Evolutionary conservation across 2,888 invertebrate genomes (phyloP).

Genomic region (Kuschelorhynchus macadamiae): DNA sequence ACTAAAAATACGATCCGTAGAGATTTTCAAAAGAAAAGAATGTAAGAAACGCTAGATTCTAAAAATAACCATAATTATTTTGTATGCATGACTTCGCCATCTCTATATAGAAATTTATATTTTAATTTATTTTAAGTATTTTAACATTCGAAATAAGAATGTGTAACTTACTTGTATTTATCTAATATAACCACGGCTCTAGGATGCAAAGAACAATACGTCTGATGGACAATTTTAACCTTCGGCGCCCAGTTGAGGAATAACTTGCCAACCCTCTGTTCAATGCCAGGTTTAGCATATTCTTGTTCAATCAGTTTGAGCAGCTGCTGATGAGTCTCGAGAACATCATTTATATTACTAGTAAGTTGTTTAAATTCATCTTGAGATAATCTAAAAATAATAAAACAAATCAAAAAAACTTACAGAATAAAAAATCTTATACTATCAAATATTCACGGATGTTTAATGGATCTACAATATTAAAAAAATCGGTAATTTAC

Average conservation of each 20-base stretch:
- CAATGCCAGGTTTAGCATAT: slow-evolving; percentile 77
- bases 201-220: slow-evolving; percentile 95
- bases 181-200: slow-evolving; percentile 94
- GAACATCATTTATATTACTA: slow-evolving; percentile 90
- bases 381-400: slow-evolving; percentile 77
- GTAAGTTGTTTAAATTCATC: slow-evolving; percentile 91
- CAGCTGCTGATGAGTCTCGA: slow-evolving; percentile 87
- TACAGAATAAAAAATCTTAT: too few species aligned
- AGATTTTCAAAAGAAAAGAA: background rate
- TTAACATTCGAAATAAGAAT: too few species aligned
- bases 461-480: too few species aligned
- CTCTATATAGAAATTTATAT: too few species aligned
- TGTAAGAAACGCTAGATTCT: background rate
- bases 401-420: too few species aligned
- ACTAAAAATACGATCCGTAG: background rate
- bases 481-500: too few species aligned
- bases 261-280: slow-evolving; percentile 91
- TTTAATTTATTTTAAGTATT: too few species aligned
- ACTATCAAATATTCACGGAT: too few species aligned
- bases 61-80: background rate
- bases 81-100: background rate
- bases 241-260: slow-evolving; percentile 89
- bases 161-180: slow-evolving; percentile 83
- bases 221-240: slow-evolving; percentile 87
- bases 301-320: slow-evolving; percentile 85